Evolutionary conservation across 2,113 vertebrate species (phyloP), one percentile per base, ranked within the genome.

Genomic region (Mystacornis crossleyi): DNA sequence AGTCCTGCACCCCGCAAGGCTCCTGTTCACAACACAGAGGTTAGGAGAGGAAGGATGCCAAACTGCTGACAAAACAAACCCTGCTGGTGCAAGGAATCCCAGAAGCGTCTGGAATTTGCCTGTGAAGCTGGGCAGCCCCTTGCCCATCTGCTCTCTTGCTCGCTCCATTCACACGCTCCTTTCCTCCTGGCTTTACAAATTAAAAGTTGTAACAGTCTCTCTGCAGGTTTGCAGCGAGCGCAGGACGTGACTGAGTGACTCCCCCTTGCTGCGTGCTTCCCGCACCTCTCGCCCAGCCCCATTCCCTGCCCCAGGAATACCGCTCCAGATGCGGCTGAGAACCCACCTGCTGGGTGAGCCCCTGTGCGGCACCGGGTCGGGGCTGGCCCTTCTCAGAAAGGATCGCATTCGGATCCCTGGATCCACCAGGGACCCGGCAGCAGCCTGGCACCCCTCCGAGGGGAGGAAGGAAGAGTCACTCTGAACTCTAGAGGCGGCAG

Each of bases 11-110:
- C 86, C 86, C 83, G 91, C 80, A 25, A 69, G 72, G 60, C 72
- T 89, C 14, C 78, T 47, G 10, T 71, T 90, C 71, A 10, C 87
- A 86, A 33, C 82, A n/a, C 2, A 0, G 67, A 88, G 90, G 60
- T 42, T 80, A 69, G 81, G 92, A 42, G 47, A 75, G 86, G 92
- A 90, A 96, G 60, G 94, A 77, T 80, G 94, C 92, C 95, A 93
- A 94, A 92, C 82, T 64, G 0, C 91, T 93, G 89, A 90, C 89
- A 93, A 92, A 95, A 86, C 82, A 95, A 92, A 86, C 65, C 82
- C 94, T 88, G 81, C 90, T 94, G 85, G 57, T 34, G 81, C 53
- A 51, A 88, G 88, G 95, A 97, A 95, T 93, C 94, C 94, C 85
- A 91, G 92, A 79, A 92, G 93, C 14, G 81, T 31, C 83, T 81